Evolutionary conservation across 1,140 invertebrate species (phyloP).

Genomic region (Formica selysi): DNA sequence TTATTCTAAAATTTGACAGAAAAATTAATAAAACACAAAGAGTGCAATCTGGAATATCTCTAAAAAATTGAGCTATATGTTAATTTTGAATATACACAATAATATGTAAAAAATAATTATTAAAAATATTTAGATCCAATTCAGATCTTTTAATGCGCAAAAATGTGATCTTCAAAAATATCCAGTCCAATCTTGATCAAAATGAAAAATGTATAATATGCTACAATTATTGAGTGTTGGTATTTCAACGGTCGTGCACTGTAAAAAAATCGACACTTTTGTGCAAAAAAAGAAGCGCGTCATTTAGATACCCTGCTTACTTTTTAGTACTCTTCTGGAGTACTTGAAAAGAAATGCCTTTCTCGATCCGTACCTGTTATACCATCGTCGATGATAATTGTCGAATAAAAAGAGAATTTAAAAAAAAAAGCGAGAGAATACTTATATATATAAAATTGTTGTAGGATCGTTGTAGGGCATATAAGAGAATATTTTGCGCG

Average conservation of each 20-base stretch:
- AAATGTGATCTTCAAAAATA: neutral
- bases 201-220: neutral
- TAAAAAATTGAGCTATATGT: neutral
- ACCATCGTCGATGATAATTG: slow-evolving; percentile 48
- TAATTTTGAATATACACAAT: neutral
- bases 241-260: neutral
- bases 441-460: neutral
- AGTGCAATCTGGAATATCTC: neutral
- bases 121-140: neutral
- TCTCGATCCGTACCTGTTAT: slow-evolving; percentile 62
- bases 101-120: neutral
- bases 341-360: slow-evolving; percentile 79
- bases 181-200: neutral
- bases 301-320: slow-evolving; percentile 25
- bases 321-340: slow-evolving; percentile 57
- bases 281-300: slow-evolving; percentile 11
- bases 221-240: slow-evolving; percentile 43
- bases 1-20: neutral
- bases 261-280: slow-evolving; percentile 4
- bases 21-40: neutral
- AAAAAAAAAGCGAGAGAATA: slow-evolving; percentile 31
- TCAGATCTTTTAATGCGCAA: neutral
- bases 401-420: slow-evolving; percentile 65
- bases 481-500: slow-evolving; percentile 6
- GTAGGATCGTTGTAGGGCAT: slow-evolving; percentile 32